phyloP scores from a whole-genome alignment of 2,888 invertebrate genomes.

The Microdon myrmicae region DNA sequence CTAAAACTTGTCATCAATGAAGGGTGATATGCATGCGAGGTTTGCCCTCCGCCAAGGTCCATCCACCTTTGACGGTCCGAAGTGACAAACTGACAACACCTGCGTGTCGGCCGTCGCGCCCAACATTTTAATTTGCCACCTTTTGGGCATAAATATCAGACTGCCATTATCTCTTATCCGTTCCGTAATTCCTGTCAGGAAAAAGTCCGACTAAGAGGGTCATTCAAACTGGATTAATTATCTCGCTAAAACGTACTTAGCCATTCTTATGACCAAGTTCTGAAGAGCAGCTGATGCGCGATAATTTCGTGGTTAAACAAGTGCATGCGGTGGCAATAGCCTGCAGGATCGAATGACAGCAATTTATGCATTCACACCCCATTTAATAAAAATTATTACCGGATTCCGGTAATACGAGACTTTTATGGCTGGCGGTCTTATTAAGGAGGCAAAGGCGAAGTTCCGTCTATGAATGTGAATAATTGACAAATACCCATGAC shows the following conservation, averaged over 20 bases:
- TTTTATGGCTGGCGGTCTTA: too few species aligned
- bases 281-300: constrained; percentile 41
- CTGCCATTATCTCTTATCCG: constrained; percentile 31
- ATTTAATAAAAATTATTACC: constrained; percentile 49
- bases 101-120: constrained; percentile 1
- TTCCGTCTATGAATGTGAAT: too few species aligned
- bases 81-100: not conserved
- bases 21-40: constrained; percentile 18
- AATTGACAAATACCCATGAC: too few species aligned
- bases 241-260: constrained; percentile 32
- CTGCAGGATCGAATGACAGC: constrained; percentile 26
- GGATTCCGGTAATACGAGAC: too few species aligned
- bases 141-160: constrained; percentile 29
- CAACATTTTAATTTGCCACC: constrained; percentile 50
- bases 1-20: constrained; percentile 46
- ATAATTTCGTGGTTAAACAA: constrained; percentile 27
- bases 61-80: constrained; percentile 13
- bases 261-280: constrained; percentile 10
- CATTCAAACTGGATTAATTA: constrained; percentile 51
- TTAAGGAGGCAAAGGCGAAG: constrained; percentile 39
- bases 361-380: constrained; percentile 49
- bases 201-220: constrained; percentile 28
- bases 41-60: constrained; percentile 8
- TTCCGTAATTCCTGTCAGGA: constrained; percentile 17
- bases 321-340: constrained; percentile 4